Base-by-base conservation (phyloP, 2,888 invertebrate genomes). In the Dione juno region DNA sequence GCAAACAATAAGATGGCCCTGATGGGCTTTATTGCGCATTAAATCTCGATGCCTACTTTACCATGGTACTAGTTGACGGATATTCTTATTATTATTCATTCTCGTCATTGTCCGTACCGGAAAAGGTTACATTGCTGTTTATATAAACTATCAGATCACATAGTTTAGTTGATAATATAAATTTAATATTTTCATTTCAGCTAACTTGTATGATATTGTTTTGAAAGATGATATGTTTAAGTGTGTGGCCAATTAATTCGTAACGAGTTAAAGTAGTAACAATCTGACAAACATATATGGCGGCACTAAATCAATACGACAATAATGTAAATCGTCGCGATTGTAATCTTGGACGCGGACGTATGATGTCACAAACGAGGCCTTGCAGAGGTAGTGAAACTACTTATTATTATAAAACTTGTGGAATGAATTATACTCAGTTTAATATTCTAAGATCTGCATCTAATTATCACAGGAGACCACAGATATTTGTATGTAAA, bases 261-360 rank as follows among this genome's bases (percentile, higher is more conserved):
- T 80, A 81, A 66, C 54, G 48, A 81, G 81, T 81, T 81, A 80
- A 85, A 87, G 84, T 81, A 83, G 84, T 78, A 83, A 81, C 81
- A 81, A 77, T 76, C 79, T 78, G 77, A 75, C 78, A 82, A 82
- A 53, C 35, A 67, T 50, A 57, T 69, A 65, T 41, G 70, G 57
- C 71, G 78, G 79, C 80, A 81, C 84, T 90, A 89, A 88, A 91
- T 90, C 91, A 90, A 90, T 88, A 87, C 81, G 83, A 86, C 83
- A 85, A 86, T 90, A 86, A 88, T 88, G 88, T 90, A 88, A 89
- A 89, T 88, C 87, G 88, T 84, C 81, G 83, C 83, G 91, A 90
- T 89, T 88, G 88, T 87, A 80, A 89, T 90, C 89, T 85, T 80
- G 79, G 78, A 79, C 80, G 82, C 80, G 78, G 80, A 80, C 80